A percentile compares a stretch with the other conserved stretches of the same genome.
Evolutionary conservation across 2,113 vertebrate species (phyloP).

Genomic region (Megaceryle maxima): DNA sequence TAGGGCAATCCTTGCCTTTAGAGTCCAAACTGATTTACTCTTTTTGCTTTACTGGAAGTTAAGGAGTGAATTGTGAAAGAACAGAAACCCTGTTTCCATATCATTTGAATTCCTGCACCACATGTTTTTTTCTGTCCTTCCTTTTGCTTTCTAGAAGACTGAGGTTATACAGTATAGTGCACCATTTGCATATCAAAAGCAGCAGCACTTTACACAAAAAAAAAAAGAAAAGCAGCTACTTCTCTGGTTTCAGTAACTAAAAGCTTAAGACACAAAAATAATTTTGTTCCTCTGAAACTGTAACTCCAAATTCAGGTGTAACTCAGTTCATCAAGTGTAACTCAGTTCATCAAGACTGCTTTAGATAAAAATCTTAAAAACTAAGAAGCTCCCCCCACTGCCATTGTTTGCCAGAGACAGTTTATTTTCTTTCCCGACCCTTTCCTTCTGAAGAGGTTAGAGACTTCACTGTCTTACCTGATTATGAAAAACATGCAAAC

Average conservation of each 20-base stretch:
- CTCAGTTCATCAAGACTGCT: not conserved
- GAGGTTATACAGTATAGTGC: not conserved
- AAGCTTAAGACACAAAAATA: not conserved
- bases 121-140: not conserved
- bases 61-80: not conserved
- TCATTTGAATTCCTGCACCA: constrained; percentile 7
- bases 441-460: not conserved
- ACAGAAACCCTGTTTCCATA: not conserved
- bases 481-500: not conserved
- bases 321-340: not conserved
- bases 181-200: constrained; percentile 35
- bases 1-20: not conserved
- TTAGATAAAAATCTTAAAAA: not conserved
- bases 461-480: not conserved
- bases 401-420: not conserved
- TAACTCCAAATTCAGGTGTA: not conserved
- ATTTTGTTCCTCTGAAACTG: not conserved
- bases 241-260: constrained; percentile 18
- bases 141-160: constrained; percentile 29
- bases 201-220: not conserved
- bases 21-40: not conserved
- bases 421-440: not conserved
- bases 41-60: not conserved
- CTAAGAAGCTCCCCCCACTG: not conserved
- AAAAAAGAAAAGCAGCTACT: not conserved